Conservation (phyloP, 2,113 vertebrate species). For the Lucifuga dentata region DNA sequence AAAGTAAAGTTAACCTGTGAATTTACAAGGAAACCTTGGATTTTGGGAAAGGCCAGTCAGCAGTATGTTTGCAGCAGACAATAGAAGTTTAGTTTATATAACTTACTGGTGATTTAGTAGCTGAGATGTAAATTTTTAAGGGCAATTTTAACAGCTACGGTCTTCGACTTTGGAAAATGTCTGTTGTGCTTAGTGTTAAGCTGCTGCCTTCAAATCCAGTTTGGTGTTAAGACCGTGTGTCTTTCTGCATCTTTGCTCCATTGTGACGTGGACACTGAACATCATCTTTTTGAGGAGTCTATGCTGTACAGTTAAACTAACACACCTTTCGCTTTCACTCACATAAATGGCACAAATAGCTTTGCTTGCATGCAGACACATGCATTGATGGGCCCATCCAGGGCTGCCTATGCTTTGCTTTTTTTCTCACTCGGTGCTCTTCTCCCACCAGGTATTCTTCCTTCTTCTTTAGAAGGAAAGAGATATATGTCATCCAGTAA, state of each 20-base stretch:
- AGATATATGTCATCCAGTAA: constrained; percentile 99
- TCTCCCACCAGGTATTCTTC: constrained; percentile 96
- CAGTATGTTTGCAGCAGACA: too few relatives aligned
- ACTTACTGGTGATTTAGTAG: too few relatives aligned
- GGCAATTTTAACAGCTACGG: constrained; percentile 1
- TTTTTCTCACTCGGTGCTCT: constrained; percentile 78
- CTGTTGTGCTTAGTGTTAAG: not conserved
- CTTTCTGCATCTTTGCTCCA: not conserved
- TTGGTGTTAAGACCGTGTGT: constrained; percentile 35
- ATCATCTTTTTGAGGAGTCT: not conserved
- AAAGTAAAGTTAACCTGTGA: too few relatives aligned
- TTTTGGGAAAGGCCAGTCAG: too few relatives aligned
- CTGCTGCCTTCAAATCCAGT: constrained; percentile 12
- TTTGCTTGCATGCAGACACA: constrained; percentile 4
- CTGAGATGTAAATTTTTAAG: too few relatives aligned
- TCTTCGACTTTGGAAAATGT: not conserved
- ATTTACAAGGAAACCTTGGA: too few relatives aligned
- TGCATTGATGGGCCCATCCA: constrained; percentile 12
- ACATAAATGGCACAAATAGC: constrained; percentile 6
- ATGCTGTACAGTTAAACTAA: constrained; percentile 2
- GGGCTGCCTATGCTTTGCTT: constrained; percentile 50
- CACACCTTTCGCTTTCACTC: constrained; percentile 20
- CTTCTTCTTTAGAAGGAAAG: constrained; percentile 99
- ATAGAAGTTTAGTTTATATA: too few relatives aligned
- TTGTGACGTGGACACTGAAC: not conserved